Evolutionary conservation across 2,888 invertebrate genomes (phyloP).

Genomic region (Idaea straminata): DNA sequence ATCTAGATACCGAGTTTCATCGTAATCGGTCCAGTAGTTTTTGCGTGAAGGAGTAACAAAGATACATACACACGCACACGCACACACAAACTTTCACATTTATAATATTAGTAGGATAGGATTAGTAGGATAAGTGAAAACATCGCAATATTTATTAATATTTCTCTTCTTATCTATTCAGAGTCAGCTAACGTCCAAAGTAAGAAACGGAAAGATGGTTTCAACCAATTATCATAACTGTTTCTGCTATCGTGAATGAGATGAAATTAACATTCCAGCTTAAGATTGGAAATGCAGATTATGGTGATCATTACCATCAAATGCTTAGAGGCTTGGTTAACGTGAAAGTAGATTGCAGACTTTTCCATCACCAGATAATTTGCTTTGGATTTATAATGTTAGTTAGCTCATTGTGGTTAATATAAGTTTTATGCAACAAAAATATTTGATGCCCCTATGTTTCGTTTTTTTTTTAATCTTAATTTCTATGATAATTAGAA

Average conservation of each 20-base stretch:
- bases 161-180: not conserved
- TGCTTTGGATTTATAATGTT: too few species aligned
- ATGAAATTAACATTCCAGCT: not conserved
- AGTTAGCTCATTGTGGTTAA: too few species aligned
- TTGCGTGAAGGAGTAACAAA: too few species aligned
- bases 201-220: not conserved
- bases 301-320: not conserved
- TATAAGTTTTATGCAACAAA: too few species aligned
- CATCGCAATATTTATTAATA: not conserved
- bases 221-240: slow-evolving; percentile 1
- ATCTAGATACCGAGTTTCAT: too few species aligned
- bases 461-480: too few species aligned
- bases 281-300: slow-evolving; percentile 1
- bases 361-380: not conserved
- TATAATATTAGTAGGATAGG: too few species aligned
- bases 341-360: not conserved
- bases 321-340: not conserved
- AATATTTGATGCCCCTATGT: too few species aligned
- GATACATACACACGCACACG: too few species aligned
- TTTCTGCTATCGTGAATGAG: not conserved
- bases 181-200: not conserved
- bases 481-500: too few species aligned
- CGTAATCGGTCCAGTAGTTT: too few species aligned
- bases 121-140: not conserved
- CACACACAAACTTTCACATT: too few species aligned